Percentiles rank a stretch among this genome's conserved stretches.
Evolutionary conservation across 2,888 invertebrate genomes (phyloP).

Genomic region (Diaperis boleti): DNA sequence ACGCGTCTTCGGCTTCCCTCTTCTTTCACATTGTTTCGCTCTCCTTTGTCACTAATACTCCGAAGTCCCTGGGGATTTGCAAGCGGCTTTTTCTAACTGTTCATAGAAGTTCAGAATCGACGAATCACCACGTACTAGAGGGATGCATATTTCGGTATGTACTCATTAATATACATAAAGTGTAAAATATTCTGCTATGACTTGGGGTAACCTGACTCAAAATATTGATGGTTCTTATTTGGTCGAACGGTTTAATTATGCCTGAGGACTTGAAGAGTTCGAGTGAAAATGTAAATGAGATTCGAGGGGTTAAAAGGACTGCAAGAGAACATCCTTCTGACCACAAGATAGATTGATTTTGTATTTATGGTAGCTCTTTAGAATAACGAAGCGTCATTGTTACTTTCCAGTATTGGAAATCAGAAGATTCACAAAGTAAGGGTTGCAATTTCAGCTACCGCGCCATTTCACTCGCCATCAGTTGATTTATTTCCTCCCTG

Average conservation of each 20-base stretch:
- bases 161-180: constrained; percentile 44
- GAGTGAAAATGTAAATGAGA: constrained; percentile 58
- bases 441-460: constrained; percentile 47
- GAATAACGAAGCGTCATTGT: constrained; percentile 61
- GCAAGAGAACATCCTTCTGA: constrained; percentile 53
- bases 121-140: constrained; percentile 58
- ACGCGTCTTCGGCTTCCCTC: constrained; percentile 50
- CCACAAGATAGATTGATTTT: constrained; percentile 60
- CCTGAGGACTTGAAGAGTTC: constrained; percentile 54
- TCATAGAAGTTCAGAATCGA: constrained; percentile 55
- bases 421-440: constrained; percentile 45
- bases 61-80: constrained; percentile 51
- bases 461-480: constrained; percentile 44
- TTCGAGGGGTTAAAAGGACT: constrained; percentile 52
- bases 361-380: constrained; percentile 56
- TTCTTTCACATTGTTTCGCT: constrained; percentile 53
- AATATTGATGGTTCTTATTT: constrained; percentile 54
- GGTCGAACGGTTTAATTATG: constrained; percentile 57
- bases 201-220: constrained; percentile 51
- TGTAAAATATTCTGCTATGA: constrained; percentile 49
- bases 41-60: constrained; percentile 57
- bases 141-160: too few species aligned
- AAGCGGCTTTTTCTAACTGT: constrained; percentile 49
- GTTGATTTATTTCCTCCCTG: constrained; percentile 41
- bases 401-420: constrained; percentile 56